A percentile compares a stretch with the other conserved stretches of the same genome.
Evolutionary conservation across 2,797 vertebrate genomes (phyloP).

Genomic region (Gallinago stenura): DNA sequence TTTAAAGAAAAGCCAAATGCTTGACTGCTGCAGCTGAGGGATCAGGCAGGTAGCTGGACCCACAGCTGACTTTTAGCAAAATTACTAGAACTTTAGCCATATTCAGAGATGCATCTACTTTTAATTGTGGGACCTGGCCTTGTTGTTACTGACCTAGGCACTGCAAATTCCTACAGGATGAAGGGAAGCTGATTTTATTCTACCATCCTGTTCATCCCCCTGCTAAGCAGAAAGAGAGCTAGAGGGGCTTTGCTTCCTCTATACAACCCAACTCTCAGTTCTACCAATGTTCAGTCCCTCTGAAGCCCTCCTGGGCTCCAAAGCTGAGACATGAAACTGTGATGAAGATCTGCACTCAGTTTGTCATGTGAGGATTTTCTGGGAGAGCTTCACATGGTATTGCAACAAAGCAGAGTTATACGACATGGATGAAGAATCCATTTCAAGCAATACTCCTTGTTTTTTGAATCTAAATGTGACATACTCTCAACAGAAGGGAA

Average conservation of each 20-base stretch:
- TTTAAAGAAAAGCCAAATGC: background rate
- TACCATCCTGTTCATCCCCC: background rate
- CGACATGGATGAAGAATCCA: background rate
- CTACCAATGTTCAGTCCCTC: rapidly evolving
- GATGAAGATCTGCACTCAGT: rapidly evolving
- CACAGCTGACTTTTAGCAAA: background rate
- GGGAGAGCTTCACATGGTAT: background rate
- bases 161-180: background rate
- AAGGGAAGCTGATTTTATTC: background rate
- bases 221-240: background rate
- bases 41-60: background rate
- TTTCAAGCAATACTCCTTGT: background rate
- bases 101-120: background rate
- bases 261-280: rapidly evolving
- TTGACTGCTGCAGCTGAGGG: background rate
- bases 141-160: background rate
- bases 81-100: background rate
- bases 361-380: background rate
- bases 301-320: background rate
- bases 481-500: conserved; percentile 53
- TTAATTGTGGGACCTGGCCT: background rate
- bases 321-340: background rate
- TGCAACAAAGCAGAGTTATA: background rate
- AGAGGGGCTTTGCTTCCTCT: background rate
- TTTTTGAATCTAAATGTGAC: conserved; percentile 7